Percentiles rank a stretch among this genome's conserved stretches.
These are phyloP conservation scores for Pangasius krempfi DNA, from an alignment of 2,797 vertebrate species.

Conservation along the genomic window DNA sequence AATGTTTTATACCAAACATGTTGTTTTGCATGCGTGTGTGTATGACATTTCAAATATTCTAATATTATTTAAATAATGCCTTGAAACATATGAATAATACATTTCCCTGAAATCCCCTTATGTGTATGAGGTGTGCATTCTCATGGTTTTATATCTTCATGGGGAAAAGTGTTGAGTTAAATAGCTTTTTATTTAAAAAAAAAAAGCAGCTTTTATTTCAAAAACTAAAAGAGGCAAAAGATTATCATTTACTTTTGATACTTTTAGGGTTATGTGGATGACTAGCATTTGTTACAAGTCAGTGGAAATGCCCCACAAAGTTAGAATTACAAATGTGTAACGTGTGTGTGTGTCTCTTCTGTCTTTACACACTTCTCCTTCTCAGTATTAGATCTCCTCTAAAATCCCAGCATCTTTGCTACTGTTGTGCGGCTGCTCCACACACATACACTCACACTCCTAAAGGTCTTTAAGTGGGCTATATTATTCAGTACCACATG, in stretches of 20 bases:
- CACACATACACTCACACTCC: slow-evolving; percentile 4
- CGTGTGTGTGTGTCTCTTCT: neutral
- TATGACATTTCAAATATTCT: neutral
- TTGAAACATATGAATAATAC: too few species aligned
- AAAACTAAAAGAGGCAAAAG: neutral
- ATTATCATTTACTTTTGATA: neutral
- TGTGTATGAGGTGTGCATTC: neutral
- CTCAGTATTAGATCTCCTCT: neutral
- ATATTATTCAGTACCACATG: slow-evolving; percentile 41
- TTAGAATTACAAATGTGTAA: neutral
- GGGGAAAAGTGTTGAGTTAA: neutral
- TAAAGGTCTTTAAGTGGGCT: slow-evolving; percentile 32
- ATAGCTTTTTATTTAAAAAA: neutral
- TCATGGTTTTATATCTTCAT: neutral
- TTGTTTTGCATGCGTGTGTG: neutral
- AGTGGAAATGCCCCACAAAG: neutral
- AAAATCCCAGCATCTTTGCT: neutral
- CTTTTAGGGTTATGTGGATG: neutral
- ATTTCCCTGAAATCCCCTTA: neutral
- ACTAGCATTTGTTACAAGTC: neutral
- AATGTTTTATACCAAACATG: neutral
- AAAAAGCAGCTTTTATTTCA: neutral
- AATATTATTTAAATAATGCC: neutral
- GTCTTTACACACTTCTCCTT: neutral
- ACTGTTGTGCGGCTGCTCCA: neutral